phyloP scores from a whole-genome alignment of 2,888 invertebrate species.

The Beris morrisii region DNA sequence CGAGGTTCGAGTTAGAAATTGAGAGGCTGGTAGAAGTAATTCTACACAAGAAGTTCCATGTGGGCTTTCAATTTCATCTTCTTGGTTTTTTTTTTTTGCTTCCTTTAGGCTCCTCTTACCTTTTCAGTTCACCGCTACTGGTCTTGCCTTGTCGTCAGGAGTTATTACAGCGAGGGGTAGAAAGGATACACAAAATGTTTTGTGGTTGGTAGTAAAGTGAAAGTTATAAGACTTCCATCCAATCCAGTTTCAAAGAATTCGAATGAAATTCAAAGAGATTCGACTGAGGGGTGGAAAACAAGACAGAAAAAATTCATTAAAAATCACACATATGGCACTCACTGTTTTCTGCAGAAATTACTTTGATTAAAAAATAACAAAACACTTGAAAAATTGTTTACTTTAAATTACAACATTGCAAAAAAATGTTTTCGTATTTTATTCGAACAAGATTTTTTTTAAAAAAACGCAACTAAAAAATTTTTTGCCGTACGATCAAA shows the following conservation, averaged over 20 bases:
- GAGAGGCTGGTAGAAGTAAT: neutral
- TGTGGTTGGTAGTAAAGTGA: neutral
- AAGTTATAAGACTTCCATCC: conserved; percentile 20
- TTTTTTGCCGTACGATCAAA: neutral
- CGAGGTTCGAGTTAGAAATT: neutral
- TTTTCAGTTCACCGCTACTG: neutral
- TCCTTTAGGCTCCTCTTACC: conserved; percentile 5
- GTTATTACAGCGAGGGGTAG: conserved; percentile 13
- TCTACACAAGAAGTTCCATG: conserved; percentile 20
- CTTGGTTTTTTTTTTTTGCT: conserved; percentile 13
- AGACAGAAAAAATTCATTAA: neutral
- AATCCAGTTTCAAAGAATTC: neutral
- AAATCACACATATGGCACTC: neutral
- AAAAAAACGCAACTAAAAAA: neutral
- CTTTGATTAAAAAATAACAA: too few relatives aligned
- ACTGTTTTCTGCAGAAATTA: neutral
- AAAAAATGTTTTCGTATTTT: neutral
- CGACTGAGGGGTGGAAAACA: neutral
- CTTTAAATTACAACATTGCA: too few relatives aligned
- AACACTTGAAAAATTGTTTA: too few relatives aligned
- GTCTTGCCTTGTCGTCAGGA: conserved; percentile 1
- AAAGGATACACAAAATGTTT: neutral
- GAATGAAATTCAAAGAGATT: neutral
- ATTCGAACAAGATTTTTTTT: neutral
- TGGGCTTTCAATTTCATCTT: conserved; percentile 33